Percentiles rank a stretch among this genome's conserved stretches.
These are phyloP conservation scores for Vollenhovia emeryi DNA, from an alignment of 1,140 invertebrate species.

Conservation along the genomic window DNA sequence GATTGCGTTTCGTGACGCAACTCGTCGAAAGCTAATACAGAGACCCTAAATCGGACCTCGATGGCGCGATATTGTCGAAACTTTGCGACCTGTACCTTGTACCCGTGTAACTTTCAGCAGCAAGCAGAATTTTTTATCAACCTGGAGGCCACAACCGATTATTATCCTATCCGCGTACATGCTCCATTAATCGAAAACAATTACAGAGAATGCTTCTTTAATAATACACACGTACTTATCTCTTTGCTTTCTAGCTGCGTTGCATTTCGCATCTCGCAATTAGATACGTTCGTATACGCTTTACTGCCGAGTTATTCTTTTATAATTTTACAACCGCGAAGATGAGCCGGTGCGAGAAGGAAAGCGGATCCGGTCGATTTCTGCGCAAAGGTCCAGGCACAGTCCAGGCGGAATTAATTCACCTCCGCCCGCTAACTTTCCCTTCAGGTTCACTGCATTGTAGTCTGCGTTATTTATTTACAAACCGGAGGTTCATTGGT, in stretches of 20 bases:
- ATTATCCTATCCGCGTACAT: conserved; percentile 15
- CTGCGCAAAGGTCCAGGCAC: conserved; percentile 20
- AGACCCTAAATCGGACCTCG: conserved; percentile 52
- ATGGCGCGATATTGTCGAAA: conserved; percentile 61
- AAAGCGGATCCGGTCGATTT: conserved; percentile 4
- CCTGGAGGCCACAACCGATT: not conserved
- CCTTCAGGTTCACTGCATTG: conserved; percentile 34
- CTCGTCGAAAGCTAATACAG: conserved; percentile 54
- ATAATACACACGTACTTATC: not conserved
- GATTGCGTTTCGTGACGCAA: conserved; percentile 67
- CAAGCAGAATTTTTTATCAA: conserved; percentile 50
- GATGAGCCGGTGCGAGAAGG: not conserved
- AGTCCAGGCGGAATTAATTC: conserved; percentile 26
- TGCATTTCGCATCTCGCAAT: not conserved
- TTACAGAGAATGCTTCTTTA: not conserved
- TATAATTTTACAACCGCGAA: not conserved
- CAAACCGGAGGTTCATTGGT: conserved; percentile 40
- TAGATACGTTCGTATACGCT: not conserved
- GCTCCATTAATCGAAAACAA: not conserved
- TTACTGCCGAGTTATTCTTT: not conserved
- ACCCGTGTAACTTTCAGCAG: conserved; percentile 36
- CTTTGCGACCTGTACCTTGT: conserved; percentile 36
- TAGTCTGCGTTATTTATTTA: conserved; percentile 51
- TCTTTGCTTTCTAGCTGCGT: not conserved
- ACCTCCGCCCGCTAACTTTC: conserved; percentile 28